A percentile compares a stretch with the other conserved stretches of the same genome.
phyloP scores from a whole-genome alignment of 2,113 vertebrate species.

The Atrichornis clamosus region DNA sequence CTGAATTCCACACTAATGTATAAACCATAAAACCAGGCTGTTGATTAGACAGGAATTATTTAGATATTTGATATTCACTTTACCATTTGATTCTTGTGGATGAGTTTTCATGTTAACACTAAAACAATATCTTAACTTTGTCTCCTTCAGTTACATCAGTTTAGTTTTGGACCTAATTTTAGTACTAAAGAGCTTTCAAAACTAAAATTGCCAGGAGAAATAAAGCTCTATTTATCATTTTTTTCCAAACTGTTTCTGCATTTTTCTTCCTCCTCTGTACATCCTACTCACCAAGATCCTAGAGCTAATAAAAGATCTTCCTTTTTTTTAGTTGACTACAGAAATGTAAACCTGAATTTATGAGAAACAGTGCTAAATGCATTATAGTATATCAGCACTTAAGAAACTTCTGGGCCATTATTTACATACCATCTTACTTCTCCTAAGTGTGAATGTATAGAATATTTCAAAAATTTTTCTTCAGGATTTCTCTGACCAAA shows the following conservation, averaged over 20 bases:
- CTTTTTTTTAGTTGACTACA: background rate
- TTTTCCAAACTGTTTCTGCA: background rate
- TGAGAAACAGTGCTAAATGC: background rate
- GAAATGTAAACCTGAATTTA: background rate
- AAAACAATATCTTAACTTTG: background rate
- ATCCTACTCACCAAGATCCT: background rate
- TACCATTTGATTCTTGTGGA: background rate
- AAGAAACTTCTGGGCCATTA: background rate
- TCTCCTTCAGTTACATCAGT: background rate
- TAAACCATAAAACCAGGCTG: background rate
- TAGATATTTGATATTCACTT: background rate
- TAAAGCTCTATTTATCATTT: background rate
- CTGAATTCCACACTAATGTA: background rate
- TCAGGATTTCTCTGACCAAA: background rate
- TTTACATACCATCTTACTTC: background rate
- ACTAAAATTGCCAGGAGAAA: constrained; percentile 9
- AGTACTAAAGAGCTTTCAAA: background rate
- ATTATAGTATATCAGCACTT: background rate
- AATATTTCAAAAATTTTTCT: background rate
- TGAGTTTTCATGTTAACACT: background rate
- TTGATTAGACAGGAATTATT: background rate
- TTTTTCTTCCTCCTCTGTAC: background rate
- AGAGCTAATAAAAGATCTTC: background rate
- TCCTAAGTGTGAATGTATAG: background rate
- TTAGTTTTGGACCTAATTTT: background rate